A percentile compares a stretch with the other conserved stretches of the same genome.
phyloP scores from a whole-genome alignment of 1,140 invertebrate genomes.

The Limonius californicus region DNA sequence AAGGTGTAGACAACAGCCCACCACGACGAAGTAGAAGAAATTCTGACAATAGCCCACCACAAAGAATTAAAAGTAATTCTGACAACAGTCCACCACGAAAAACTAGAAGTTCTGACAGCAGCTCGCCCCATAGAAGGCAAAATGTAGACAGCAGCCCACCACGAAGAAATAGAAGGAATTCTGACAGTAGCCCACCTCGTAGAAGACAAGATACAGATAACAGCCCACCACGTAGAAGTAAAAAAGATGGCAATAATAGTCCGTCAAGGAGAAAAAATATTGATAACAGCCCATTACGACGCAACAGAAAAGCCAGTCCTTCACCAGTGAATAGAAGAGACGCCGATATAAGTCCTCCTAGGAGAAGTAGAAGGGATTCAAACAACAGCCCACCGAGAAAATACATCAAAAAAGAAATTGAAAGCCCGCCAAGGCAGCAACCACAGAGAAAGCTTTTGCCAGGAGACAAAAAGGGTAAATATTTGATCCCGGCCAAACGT shows the following conservation, averaged over 20 bases:
- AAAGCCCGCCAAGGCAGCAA: background rate
- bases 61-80: slow-evolving; percentile 7
- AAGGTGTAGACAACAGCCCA: slow-evolving; percentile 17
- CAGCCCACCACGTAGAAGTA: slow-evolving; percentile 35
- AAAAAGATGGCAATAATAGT: slow-evolving; percentile 25
- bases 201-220: slow-evolving; percentile 15
- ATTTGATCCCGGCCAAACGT: slow-evolving; percentile 1
- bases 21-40: slow-evolving; percentile 35
- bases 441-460: background rate
- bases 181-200: slow-evolving; percentile 1
- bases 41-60: slow-evolving; percentile 25
- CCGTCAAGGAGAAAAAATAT: slow-evolving; percentile 25
- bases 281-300: slow-evolving; percentile 7
- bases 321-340: slow-evolving; percentile 35
- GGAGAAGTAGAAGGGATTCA: background rate
- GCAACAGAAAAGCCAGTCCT: slow-evolving; percentile 13
- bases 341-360: slow-evolving; percentile 26
- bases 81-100: slow-evolving; percentile 34
- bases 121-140: slow-evolving; percentile 12
- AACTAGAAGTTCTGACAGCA: slow-evolving; percentile 30
- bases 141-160: slow-evolving; percentile 32
- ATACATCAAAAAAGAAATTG: background rate
- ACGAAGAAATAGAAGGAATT: slow-evolving; percentile 19
- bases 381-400: slow-evolving; percentile 22
- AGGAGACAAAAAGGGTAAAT: slow-evolving; percentile 13